These are phyloP conservation scores for Poeciliopsis infans DNA, from an alignment of 2,797 vertebrate genomes.

Conservation along the genomic window DNA sequence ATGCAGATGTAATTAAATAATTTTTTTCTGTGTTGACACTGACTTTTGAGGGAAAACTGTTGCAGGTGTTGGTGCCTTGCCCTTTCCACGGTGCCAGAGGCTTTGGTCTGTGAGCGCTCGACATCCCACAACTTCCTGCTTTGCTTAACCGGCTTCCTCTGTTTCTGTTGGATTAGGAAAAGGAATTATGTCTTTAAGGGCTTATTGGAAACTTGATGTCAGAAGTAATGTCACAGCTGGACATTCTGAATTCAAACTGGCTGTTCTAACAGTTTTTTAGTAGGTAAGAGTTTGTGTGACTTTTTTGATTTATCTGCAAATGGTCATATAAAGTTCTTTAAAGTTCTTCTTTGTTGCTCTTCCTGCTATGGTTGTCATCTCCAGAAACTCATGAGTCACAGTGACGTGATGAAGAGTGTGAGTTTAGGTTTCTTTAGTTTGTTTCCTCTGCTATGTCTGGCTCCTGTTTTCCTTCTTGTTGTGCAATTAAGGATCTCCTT, in stretches of 20 bases:
- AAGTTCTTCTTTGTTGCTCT: background rate
- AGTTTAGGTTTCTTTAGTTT: background rate
- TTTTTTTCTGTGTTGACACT: slow-evolving; percentile 17
- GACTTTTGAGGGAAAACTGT: slow-evolving; percentile 6
- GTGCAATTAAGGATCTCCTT: background rate
- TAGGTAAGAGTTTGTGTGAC: background rate
- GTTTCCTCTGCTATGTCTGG: background rate
- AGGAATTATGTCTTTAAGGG: slow-evolving; percentile 48
- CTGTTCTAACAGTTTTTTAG: background rate
- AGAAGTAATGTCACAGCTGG: slow-evolving; percentile 32
- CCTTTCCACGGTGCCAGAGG: slow-evolving; percentile 38
- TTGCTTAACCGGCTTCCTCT: slow-evolving; percentile 70
- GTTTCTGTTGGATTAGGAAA: slow-evolving; percentile 61
- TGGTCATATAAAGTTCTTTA: background rate
- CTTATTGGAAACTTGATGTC: slow-evolving; percentile 35
- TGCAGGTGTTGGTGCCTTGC: slow-evolving; percentile 34
- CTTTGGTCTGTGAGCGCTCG: slow-evolving; percentile 34
- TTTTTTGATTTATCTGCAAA: background rate
- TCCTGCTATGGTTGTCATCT: background rate
- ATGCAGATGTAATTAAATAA: slow-evolving; percentile 13
- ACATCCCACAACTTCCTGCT: slow-evolving; percentile 62
- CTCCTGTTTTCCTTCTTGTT: background rate
- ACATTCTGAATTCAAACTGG: slow-evolving; percentile 11
- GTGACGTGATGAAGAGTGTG: background rate
- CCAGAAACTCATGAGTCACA: background rate